phyloP scores from a whole-genome alignment of 2,888 invertebrate genomes.

The Ceraclea dissimilis region DNA sequence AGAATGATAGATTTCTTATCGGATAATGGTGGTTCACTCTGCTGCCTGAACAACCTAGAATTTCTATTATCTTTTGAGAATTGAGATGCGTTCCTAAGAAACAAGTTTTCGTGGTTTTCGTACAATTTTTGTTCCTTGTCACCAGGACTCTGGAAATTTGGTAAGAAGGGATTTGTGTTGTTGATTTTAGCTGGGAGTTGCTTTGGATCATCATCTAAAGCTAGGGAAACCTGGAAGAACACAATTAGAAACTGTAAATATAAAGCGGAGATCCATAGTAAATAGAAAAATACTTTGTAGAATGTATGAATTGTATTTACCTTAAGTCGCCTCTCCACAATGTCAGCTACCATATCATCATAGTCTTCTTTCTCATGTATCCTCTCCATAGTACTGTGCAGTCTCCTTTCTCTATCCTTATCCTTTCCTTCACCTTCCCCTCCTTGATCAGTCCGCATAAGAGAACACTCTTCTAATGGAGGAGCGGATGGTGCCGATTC shows the following conservation, averaged over 20 bases:
- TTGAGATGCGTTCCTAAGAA: constrained; percentile 40
- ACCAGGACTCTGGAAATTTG: constrained; percentile 30
- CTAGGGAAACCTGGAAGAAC: constrained; percentile 6
- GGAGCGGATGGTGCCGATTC: constrained; percentile 21
- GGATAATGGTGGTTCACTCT: constrained; percentile 38
- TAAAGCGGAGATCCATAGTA: no score
- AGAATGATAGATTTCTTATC: constrained; percentile 35
- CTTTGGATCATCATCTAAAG: constrained; percentile 12
- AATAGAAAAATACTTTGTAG: no score
- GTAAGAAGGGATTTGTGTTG: constrained; percentile 38
- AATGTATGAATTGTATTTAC: constrained; percentile 3
- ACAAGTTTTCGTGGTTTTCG: constrained; percentile 43
- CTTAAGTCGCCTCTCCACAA: constrained; percentile 32
- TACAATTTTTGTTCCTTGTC: constrained; percentile 36
- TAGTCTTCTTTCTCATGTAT: constrained; percentile 39
- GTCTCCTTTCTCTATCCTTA: constrained; percentile 22
- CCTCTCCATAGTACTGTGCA: constrained; percentile 38
- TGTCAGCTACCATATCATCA: constrained; percentile 34
- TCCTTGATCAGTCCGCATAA: neutral
- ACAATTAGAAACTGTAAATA: no score
- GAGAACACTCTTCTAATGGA: constrained; percentile 13
- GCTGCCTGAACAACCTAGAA: constrained; percentile 38
- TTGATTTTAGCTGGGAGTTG: constrained; percentile 29
- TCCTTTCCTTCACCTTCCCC: neutral
- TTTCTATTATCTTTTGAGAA: constrained; percentile 39